Conservation (phyloP, 2,888 invertebrate species). For the Trachelus stipa region DNA sequence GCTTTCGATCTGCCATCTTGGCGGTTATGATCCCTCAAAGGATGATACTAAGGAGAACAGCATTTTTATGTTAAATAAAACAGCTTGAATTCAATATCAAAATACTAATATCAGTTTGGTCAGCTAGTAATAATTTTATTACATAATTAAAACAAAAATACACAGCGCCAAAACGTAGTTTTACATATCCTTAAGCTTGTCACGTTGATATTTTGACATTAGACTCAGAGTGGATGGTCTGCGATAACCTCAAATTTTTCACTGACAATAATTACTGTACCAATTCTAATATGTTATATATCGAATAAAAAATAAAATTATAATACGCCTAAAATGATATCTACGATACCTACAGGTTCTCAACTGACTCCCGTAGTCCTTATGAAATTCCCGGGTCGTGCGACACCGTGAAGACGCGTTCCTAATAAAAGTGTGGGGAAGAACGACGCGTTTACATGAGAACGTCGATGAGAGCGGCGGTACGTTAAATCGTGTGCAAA, state of each 20-base stretch:
- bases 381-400: neutral
- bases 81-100: neutral
- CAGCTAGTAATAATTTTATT: neutral
- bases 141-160: too few species aligned
- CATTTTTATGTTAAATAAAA: neutral
- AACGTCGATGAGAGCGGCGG: neutral
- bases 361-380: neutral
- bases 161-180: too few species aligned
- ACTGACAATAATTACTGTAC: too few species aligned
- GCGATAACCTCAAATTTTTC: too few species aligned
- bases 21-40: neutral
- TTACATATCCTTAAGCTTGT: too few species aligned
- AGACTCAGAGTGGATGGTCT: too few species aligned
- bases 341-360: neutral
- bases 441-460: neutral
- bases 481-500: conserved; percentile 28
- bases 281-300: too few species aligned
- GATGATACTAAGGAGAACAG: neutral
- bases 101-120: neutral
- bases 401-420: neutral
- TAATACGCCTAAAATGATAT: neutral
- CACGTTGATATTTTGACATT: too few species aligned
- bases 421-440: neutral
- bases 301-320: neutral
- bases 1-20: neutral